These are phyloP conservation scores for Aleiodes alternator DNA, from an alignment of 2,888 invertebrate species.

Conservation along the genomic window DNA sequence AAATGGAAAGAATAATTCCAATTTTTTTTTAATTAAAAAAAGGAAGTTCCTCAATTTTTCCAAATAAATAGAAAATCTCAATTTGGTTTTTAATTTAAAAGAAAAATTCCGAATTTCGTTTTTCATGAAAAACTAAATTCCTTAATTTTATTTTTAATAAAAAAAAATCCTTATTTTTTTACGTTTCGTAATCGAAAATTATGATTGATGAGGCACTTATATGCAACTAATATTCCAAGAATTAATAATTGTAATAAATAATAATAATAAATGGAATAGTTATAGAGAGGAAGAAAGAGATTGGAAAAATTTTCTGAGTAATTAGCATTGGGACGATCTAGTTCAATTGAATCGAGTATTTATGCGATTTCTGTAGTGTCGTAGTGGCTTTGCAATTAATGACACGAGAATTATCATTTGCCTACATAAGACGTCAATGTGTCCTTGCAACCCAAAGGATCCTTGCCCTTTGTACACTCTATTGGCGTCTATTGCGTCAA, in stretches of 20 bases:
- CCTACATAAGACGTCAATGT: constrained; percentile 42
- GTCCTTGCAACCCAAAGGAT: constrained; percentile 73
- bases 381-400: constrained; percentile 19
- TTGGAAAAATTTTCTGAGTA: constrained; percentile 6
- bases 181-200: no score
- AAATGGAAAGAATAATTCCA: no score
- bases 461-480: constrained; percentile 69
- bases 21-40: no score
- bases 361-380: constrained; percentile 6
- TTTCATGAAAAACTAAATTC: no score
- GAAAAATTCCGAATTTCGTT: no score
- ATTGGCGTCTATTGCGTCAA: constrained; percentile 28
- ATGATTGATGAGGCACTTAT: not conserved
- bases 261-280: not conserved
- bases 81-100: no score
- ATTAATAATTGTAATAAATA: not conserved
- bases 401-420: constrained; percentile 25
- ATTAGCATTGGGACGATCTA: constrained; percentile 35
- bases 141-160: no score
- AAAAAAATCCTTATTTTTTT: no score
- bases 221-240: not conserved
- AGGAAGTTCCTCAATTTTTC: no score
- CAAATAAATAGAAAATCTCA: no score
- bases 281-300: no score
- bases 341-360: constrained; percentile 24